Conservation (phyloP, 1,140 invertebrate species). For the Aphaenogaster rudis region DNA sequence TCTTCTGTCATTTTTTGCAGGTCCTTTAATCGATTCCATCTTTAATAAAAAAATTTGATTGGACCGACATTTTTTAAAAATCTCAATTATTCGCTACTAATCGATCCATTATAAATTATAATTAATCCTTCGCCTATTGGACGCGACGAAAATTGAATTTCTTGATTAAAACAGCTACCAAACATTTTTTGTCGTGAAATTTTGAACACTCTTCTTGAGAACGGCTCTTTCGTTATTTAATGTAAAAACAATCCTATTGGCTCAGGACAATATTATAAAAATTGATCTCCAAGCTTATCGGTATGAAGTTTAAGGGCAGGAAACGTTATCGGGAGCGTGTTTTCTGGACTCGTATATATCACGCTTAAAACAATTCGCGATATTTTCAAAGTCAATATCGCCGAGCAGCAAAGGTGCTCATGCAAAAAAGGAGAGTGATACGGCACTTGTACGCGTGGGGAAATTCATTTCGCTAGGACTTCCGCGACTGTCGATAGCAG, state of each 20-base stretch:
- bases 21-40: no score
- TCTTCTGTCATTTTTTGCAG: background rate
- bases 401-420: background rate
- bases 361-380: slow-evolving; percentile 1
- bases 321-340: background rate
- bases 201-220: background rate
- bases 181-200: background rate
- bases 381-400: slow-evolving; percentile 31
- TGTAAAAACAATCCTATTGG: background rate
- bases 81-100: background rate
- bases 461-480: slow-evolving; percentile 30
- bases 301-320: background rate
- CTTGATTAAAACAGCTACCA: background rate
- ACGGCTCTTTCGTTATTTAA: background rate
- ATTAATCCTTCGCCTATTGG: background rate
- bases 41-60: slow-evolving; percentile 37
- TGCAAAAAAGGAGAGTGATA: background rate
- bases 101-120: background rate
- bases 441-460: slow-evolving; percentile 1
- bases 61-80: background rate
- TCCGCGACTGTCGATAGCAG: slow-evolving; percentile 42
- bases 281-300: background rate
- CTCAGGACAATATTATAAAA: background rate
- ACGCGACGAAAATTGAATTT: background rate
- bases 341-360: background rate